Percentiles rank a stretch among this genome's conserved stretches.
Evolutionary conservation across 2,113 vertebrate species (phyloP).

Genomic region (Eupsittula cactorum): DNA sequence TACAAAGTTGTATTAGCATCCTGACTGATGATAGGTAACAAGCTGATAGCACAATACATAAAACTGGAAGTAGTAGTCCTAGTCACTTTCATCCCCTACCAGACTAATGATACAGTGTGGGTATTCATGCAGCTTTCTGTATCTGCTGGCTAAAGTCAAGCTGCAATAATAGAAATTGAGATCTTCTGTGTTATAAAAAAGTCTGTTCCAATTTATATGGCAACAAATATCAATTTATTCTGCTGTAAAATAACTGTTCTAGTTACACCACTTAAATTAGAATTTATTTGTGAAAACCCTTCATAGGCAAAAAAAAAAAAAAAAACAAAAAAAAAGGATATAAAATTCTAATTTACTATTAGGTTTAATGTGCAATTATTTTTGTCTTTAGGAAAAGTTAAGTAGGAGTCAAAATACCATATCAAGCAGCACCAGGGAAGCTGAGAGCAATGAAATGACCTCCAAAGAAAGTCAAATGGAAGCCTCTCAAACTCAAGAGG

Average conservation of each 20-base stretch:
- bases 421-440: conserved; percentile 65
- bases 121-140: not conserved
- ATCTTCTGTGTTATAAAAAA: not conserved
- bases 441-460: conserved; percentile 60
- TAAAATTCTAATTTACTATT: not conserved
- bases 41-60: not conserved
- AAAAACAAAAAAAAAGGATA: not conserved
- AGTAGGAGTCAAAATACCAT: conserved; percentile 73
- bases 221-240: not conserved
- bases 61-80: not conserved
- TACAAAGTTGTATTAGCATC: not conserved
- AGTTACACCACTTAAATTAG: not conserved
- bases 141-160: not conserved
- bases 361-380: conserved; percentile 21
- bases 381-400: conserved; percentile 76
- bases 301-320: not conserved
- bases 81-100: not conserved
- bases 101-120: not conserved
- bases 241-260: not conserved
- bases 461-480: conserved; percentile 72
- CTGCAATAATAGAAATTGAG: not conserved
- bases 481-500: conserved; percentile 79
- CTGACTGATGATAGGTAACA: not conserved
- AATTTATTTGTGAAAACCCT: not conserved
- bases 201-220: not conserved